A percentile compares a stretch with the other conserved stretches of the same genome.
These are phyloP conservation scores for Embidobia sp. DNA, from an alignment of 2,888 invertebrate genomes.

Conservation along the genomic window DNA sequence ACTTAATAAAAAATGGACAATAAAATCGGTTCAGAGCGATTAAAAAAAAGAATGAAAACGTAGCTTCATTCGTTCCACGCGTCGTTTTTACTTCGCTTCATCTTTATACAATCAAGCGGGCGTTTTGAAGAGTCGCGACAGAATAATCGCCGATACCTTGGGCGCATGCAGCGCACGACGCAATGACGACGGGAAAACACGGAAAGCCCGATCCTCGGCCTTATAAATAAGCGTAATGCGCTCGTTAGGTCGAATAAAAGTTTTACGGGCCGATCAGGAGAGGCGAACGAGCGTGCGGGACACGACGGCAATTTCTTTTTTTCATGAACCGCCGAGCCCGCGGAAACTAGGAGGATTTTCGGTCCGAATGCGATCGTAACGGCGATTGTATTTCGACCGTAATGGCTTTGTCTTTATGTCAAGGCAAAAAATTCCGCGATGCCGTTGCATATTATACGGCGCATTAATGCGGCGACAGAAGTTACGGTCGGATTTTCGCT, in stretches of 20 bases:
- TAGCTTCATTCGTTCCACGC: conserved; percentile 62
- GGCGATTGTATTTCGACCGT: conserved; percentile 62
- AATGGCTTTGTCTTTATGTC: conserved; percentile 63
- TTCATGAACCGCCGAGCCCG: conserved; percentile 60
- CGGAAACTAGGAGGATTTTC: conserved; percentile 60
- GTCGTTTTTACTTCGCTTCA: conserved; percentile 45
- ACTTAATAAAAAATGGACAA: no score
- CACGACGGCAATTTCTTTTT: conserved; percentile 64
- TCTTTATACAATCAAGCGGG: conserved; percentile 45
- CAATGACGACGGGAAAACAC: conserved; percentile 70
- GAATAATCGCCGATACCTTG: conserved; percentile 63
- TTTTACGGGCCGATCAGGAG: conserved; percentile 75
- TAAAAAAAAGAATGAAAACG: no score
- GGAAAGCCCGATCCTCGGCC: conserved; percentile 69
- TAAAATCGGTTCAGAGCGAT: no score
- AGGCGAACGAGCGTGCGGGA: conserved; percentile 52
- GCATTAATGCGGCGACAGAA: conserved; percentile 57
- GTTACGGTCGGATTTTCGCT: conserved; percentile 29
- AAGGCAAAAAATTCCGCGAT: conserved; percentile 58
- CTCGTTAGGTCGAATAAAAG: conserved; percentile 78
- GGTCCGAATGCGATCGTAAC: conserved; percentile 60
- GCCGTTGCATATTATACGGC: conserved; percentile 60
- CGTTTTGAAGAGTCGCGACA: conserved; percentile 63
- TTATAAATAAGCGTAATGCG: conserved; percentile 77
- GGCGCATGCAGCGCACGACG: conserved; percentile 65